Evolutionary conservation across 2,113 vertebrate genomes (phyloP).

Genomic region (Rhinopomastus cyanomelas): DNA sequence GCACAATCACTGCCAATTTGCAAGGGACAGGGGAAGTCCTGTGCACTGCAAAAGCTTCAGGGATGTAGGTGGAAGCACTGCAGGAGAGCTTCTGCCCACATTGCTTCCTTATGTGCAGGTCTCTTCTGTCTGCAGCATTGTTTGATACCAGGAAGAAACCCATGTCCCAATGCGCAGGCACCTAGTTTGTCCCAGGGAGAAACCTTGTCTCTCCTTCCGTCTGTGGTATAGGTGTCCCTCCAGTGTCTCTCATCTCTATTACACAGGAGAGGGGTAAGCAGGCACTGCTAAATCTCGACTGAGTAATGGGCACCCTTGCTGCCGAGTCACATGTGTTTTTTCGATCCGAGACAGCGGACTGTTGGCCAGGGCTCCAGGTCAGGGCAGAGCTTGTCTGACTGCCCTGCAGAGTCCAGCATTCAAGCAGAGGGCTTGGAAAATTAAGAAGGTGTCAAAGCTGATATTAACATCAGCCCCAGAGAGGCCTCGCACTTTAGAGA

Average conservation of each 20-base stretch:
- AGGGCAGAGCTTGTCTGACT: neutral
- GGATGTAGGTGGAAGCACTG: neutral
- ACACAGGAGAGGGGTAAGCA: neutral
- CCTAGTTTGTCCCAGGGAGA: no score
- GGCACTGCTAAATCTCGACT: neutral
- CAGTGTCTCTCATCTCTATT: neutral
- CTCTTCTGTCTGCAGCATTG: neutral
- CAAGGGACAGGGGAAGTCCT: neutral
- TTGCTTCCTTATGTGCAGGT: neutral
- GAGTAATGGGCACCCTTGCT: neutral
- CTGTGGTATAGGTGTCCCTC: neutral
- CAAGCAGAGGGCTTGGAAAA: neutral
- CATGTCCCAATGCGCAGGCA: neutral
- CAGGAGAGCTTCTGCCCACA: neutral
- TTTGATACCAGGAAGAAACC: neutral
- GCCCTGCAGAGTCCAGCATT: neutral
- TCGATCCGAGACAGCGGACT: neutral
- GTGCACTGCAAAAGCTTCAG: neutral
- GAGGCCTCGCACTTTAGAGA: neutral
- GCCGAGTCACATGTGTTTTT: neutral
- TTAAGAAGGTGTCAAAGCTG: neutral
- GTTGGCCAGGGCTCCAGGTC: neutral
- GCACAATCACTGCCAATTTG: neutral
- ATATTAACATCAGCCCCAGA: neutral
- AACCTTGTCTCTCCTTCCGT: neutral